A percentile compares a stretch with the other conserved stretches of the same genome.
These are phyloP conservation scores for Nasonia oneida DNA, from an alignment of 2,888 invertebrate species.

Conservation along the genomic window DNA sequence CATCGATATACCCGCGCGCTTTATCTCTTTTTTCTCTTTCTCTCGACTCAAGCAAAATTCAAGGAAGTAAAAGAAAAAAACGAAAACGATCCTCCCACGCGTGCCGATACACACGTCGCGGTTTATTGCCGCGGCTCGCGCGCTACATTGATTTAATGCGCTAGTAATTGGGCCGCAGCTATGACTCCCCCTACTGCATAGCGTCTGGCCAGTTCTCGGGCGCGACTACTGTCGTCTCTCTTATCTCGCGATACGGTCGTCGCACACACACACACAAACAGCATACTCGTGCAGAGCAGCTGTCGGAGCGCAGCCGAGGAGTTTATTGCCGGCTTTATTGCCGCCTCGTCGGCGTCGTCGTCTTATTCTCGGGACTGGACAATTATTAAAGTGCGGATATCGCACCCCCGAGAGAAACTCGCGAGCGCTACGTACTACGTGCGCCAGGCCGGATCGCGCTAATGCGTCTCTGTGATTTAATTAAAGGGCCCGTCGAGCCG, in stretches of 20 bases:
- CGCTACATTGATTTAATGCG: constrained; percentile 79
- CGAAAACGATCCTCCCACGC: neutral
- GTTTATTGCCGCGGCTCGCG: constrained; percentile 75
- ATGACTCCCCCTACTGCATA: neutral
- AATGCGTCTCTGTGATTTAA: constrained; percentile 63
- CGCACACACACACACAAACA: constrained; percentile 15
- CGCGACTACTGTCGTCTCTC: constrained; percentile 53
- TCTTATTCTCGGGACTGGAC: constrained; percentile 58
- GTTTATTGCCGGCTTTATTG: constrained; percentile 64
- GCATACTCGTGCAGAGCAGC: neutral
- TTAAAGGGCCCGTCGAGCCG: constrained; percentile 38
- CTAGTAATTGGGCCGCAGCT: constrained; percentile 76
- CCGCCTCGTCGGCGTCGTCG: constrained; percentile 30
- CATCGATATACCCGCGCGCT: neutral
- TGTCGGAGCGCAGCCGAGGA: constrained; percentile 41
- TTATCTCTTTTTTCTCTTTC: neutral
- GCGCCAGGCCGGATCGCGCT: constrained; percentile 30
- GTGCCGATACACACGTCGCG: constrained; percentile 74
- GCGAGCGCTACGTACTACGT: neutral
- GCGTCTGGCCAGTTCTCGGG: constrained; percentile 54
- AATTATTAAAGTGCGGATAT: constrained; percentile 62
- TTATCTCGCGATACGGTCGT: constrained; percentile 21
- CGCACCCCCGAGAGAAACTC: constrained; percentile 55
- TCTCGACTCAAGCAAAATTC: too few relatives aligned
- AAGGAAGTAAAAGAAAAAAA: too few relatives aligned